Evolutionary conservation across 2,888 invertebrate species (phyloP), one percentile per base, ranked within the genome.

Genomic region (Chesias legatella): DNA sequence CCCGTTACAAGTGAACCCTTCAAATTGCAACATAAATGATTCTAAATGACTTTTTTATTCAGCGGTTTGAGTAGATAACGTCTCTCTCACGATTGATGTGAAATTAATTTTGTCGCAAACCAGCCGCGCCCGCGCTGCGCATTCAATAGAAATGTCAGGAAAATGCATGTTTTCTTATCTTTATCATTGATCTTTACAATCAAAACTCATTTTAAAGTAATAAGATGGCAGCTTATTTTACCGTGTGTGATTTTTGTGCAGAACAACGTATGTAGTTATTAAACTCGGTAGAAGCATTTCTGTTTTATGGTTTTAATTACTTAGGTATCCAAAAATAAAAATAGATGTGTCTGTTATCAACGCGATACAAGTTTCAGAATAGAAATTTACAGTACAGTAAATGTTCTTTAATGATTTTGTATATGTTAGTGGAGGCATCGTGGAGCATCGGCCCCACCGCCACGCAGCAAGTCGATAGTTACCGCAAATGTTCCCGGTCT

Each of bases 51-150:
- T 47, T 48, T 51, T 48, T 48, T 37, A 48, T 47, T 39, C 33
- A 23, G 35, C 7, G 33, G 22, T 47, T 44, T 10, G 7, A 4
- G 3, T n/a, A 7, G 51, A 53, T 53, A 46, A 10, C 21, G 38
- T 48, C 50, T 31, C 31, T 56, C 56, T 40, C 56, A 56, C 52
- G 23, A 52, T 51, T 49, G 45, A 24, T 32, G 21, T 9, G 32
- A 42, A 48, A 52, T 56, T 48, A 49, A 48, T 49, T 43, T 29
- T 36, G 49, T 43, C 33, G 41, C 25, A 25, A 33, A 43, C 36
- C 22, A 39, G 40, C 48, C 33, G n/a, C n/a, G n/a, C 13, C 13
- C 5, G 13, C 27, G 38, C 24, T 11, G 11, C 22, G 34, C 24
- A 10, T 43, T 43, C 37, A 26, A 42, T 35, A 31, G 43, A 45